A percentile compares a stretch with the other conserved stretches of the same genome.
phyloP scores from a whole-genome alignment of 2,888 invertebrate genomes.

The Amphiduros pacificus region DNA sequence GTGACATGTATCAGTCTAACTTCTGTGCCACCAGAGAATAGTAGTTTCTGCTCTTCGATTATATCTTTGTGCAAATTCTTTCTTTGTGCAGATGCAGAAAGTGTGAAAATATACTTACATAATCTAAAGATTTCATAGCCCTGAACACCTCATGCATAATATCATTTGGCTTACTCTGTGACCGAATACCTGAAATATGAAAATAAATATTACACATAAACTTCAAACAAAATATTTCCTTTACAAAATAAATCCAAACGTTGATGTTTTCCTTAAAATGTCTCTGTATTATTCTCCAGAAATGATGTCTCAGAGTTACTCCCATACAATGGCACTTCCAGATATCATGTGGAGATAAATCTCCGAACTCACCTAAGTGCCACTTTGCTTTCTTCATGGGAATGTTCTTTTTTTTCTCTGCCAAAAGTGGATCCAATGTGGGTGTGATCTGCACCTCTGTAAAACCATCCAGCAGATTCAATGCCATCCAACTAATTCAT shows the following conservation, averaged over 20 bases:
- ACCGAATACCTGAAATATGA: slow-evolving; percentile 72
- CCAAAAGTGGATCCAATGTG: slow-evolving; percentile 48
- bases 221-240: neutral
- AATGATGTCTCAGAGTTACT: too few relatives aligned
- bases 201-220: neutral
- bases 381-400: slow-evolving; percentile 95
- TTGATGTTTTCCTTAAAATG: too few relatives aligned
- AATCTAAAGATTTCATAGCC: slow-evolving; percentile 97
- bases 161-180: slow-evolving; percentile 98
- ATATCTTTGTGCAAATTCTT: too few relatives aligned
- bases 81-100: too few relatives aligned
- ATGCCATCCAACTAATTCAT: too few relatives aligned
- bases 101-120: slow-evolving; percentile 69
- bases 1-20: too few relatives aligned
- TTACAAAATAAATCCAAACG: too few relatives aligned
- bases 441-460: slow-evolving; percentile 35
- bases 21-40: too few relatives aligned
- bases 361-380: slow-evolving; percentile 87
- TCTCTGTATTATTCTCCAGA: too few relatives aligned
- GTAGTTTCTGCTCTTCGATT: too few relatives aligned
- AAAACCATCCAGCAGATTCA: neutral
- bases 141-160: slow-evolving; percentile 99
- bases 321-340: too few relatives aligned
- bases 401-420: slow-evolving; percentile 42
- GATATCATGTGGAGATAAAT: too few relatives aligned